Evolutionary conservation across 1,140 invertebrate species (phyloP).

Genomic region (Leguminivora glycinivorella): DNA sequence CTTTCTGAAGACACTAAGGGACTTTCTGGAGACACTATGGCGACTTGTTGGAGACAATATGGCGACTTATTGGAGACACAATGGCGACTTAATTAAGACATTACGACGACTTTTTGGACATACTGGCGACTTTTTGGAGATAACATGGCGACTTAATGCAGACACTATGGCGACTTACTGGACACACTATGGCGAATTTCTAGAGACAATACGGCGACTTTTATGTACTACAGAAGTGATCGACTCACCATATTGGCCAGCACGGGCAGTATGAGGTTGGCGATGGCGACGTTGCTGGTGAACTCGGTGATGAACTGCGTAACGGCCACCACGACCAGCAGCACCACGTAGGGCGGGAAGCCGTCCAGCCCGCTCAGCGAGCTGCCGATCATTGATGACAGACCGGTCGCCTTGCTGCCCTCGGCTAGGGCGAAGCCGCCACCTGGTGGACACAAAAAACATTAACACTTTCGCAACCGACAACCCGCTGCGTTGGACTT

Average conservation of each 20-base stretch:
- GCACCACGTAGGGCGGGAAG: slow-evolving; percentile 78
- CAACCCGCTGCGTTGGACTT: too few species aligned
- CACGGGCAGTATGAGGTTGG: slow-evolving; percentile 91
- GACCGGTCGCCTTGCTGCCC: slow-evolving; percentile 87
- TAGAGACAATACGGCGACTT: too few species aligned
- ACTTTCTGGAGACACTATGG: not conserved
- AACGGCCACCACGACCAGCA: slow-evolving; percentile 80
- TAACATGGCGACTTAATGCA: not conserved
- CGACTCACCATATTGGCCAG: slow-evolving; percentile 86
- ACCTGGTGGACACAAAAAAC: slow-evolving; percentile 58
- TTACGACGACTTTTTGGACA: not conserved
- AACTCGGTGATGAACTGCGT: slow-evolving; percentile 87
- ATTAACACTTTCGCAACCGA: not conserved
- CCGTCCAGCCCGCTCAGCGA: slow-evolving; percentile 80
- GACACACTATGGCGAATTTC: not conserved
- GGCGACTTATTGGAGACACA: not conserved
- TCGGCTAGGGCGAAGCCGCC: slow-evolving; percentile 94
- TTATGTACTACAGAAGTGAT: too few species aligned
- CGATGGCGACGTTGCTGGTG: slow-evolving; percentile 90
- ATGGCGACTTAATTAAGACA: not conserved
- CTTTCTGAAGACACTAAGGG: too few species aligned
- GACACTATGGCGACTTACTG: not conserved
- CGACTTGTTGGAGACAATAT: not conserved
- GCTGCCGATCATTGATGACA: slow-evolving; percentile 86
- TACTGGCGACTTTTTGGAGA: not conserved